Conservation (phyloP, 2,797 vertebrate genomes). For the Enteromius thamalakanensis region DNA sequence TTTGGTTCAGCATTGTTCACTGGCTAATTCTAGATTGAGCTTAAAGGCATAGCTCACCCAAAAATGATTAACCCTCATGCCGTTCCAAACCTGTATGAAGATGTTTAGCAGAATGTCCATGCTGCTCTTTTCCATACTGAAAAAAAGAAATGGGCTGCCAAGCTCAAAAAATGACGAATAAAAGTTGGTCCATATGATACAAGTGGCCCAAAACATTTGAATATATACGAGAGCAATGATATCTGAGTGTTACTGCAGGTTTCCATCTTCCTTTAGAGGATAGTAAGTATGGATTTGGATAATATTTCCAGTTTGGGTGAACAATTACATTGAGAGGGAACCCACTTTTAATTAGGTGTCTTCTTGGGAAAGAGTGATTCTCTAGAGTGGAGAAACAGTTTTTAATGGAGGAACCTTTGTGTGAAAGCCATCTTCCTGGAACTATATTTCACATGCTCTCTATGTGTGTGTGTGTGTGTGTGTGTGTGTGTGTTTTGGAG, state of each 20-base stretch:
- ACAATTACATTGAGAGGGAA: background rate
- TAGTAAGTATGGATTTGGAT: background rate
- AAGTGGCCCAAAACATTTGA: background rate
- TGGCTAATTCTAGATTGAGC: background rate
- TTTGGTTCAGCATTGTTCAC: background rate
- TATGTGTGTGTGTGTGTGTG: background rate
- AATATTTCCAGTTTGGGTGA: background rate
- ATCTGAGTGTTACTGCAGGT: background rate
- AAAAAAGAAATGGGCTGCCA: background rate
- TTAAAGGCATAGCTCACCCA: background rate
- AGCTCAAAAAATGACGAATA: background rate
- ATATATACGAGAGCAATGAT: background rate
- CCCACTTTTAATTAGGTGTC: background rate
- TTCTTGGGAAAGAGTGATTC: constrained; percentile 8
- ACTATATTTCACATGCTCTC: constrained; percentile 22
- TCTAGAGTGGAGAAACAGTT: background rate
- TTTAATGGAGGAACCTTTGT: background rate
- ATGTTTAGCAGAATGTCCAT: background rate
- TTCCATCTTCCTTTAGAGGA: background rate
- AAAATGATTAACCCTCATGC: background rate
- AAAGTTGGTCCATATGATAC: background rate
- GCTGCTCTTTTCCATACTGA: background rate
- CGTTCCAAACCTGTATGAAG: background rate
- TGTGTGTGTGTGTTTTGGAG: background rate
- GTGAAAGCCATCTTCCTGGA: constrained; percentile 30